Evolutionary conservation across 2,797 vertebrate genomes (phyloP), one percentile per base, ranked within the genome.

Genomic region (Avahi laniger): DNA sequence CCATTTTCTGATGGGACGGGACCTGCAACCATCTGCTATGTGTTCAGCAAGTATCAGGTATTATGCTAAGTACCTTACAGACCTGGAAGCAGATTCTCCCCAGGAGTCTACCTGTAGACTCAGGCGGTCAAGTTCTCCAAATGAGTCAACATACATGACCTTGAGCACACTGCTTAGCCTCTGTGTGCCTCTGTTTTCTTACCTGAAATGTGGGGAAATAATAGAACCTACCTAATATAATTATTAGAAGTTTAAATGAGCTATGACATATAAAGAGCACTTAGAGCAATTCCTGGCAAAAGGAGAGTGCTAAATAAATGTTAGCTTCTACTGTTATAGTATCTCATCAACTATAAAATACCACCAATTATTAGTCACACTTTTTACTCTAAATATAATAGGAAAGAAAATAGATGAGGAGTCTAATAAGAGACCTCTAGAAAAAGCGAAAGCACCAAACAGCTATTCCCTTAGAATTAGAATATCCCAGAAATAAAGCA

Each of bases 401-500:
- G 48, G 73, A 81, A 57, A 94, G 46, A 72, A 88, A 91, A 22
- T 41, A 72, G 35, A 59, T 15, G 46, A 4, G 20, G 52, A 70
- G 5, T 28, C 48, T 89, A 84, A 81, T 76, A 80, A 80, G 7
- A 83, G 28, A 80, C 24, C 28, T 86, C 46, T 22, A 10, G 11
- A 43, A 69, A 67, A 79, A 76, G 33, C 33, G 3, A 10, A 35
- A 59, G 93, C 6, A 61, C 13, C 35, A 83, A 70, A 82, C 11
- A 38, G 14, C 10, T 70, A 73, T 43, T 92, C 20, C 26, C 30
- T 83, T 28, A 15, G 63, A 89, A 46, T 80, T n/a, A 30, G 65
- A 78, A 78, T 89, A 72, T 72, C 65, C 59, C 11, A 50, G 41
- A 94, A 87, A 89, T 73, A 95, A 89, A 91, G 26, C 5, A 78